These are phyloP conservation scores for Lycaena phlaeas DNA, from an alignment of 2,888 invertebrate species.

Conservation along the genomic window DNA sequence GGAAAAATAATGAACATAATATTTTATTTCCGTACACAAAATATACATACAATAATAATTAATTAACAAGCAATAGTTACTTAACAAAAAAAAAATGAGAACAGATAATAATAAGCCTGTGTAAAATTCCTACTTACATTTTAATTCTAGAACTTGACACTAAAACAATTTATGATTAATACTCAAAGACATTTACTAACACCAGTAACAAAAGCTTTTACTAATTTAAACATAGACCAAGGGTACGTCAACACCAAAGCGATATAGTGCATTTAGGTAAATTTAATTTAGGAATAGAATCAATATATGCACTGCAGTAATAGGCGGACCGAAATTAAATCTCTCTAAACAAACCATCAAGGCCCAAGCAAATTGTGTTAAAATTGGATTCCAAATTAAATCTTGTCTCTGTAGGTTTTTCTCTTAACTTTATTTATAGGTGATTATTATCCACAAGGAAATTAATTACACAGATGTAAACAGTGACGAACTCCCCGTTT, in stretches of 20 bases:
- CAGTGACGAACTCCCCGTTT: neutral
- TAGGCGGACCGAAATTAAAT: neutral
- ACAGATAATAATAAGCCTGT: too few relatives aligned
- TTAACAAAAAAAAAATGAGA: too few relatives aligned
- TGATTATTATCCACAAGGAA: neutral
- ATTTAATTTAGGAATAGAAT: neutral
- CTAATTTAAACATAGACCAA: too few relatives aligned
- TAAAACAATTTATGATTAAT: too few relatives aligned
- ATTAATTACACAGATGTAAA: neutral
- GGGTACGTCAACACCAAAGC: neutral
- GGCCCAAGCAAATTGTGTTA: neutral
- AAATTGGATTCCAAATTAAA: neutral
- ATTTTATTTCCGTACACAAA: too few relatives aligned
- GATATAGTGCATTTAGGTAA: neutral
- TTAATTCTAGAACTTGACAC: too few relatives aligned
- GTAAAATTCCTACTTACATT: too few relatives aligned
- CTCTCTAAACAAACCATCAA: neutral
- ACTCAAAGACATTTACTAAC: too few relatives aligned
- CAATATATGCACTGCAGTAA: neutral
- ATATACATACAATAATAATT: too few relatives aligned
- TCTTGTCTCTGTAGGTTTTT: neutral
- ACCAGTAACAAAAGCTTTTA: too few relatives aligned
- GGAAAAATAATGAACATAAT: too few relatives aligned
- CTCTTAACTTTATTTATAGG: neutral
- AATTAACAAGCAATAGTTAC: too few relatives aligned